Evolutionary conservation across 2,113 vertebrate genomes (phyloP).

Genomic region (Ellobius talpinus): DNA sequence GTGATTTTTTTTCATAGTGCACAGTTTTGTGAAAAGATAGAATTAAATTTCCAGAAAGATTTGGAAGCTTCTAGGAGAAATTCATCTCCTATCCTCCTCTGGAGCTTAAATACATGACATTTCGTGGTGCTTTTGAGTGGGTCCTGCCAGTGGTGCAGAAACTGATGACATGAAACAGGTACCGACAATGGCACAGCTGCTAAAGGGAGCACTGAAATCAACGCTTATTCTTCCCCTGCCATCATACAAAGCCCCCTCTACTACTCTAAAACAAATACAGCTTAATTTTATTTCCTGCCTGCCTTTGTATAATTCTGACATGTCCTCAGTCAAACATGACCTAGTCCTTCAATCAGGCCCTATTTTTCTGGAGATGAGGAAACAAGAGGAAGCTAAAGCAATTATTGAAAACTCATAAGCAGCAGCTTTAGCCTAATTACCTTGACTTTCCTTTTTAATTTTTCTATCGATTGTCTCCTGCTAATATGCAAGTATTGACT

Average conservation of each 20-base stretch:
- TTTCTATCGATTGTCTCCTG: conserved; percentile 84
- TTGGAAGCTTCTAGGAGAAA: neutral
- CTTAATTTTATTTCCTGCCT: conserved; percentile 84
- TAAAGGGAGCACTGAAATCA: conserved; percentile 81
- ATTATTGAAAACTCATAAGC: conserved; percentile 86
- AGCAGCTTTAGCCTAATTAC: conserved; percentile 86
- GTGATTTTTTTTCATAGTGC: neutral
- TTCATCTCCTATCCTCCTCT: neutral
- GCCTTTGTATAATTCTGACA: conserved; percentile 83
- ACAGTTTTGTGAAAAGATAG: neutral
- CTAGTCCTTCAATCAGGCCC: conserved; percentile 86
- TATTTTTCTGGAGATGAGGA: conserved; percentile 84
- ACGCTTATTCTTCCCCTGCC: conserved; percentile 76
- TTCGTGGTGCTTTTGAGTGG: conserved; percentile 43
- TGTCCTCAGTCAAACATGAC: conserved; percentile 81
- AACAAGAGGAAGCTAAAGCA: conserved; percentile 83
- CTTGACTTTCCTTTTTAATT: conserved; percentile 84
- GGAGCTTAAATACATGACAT: conserved; percentile 3
- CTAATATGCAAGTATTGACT: conserved; percentile 83
- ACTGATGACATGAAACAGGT: conserved; percentile 75
- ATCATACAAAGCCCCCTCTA: conserved; percentile 67
- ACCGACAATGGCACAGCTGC: conserved; percentile 82
- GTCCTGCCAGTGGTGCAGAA: neutral
- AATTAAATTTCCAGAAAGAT: conserved; percentile 36
- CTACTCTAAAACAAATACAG: conserved; percentile 80